Percentiles rank a stretch among this genome's conserved stretches.
phyloP scores from a whole-genome alignment of 1,140 invertebrate species.

The Phortica variegata region DNA sequence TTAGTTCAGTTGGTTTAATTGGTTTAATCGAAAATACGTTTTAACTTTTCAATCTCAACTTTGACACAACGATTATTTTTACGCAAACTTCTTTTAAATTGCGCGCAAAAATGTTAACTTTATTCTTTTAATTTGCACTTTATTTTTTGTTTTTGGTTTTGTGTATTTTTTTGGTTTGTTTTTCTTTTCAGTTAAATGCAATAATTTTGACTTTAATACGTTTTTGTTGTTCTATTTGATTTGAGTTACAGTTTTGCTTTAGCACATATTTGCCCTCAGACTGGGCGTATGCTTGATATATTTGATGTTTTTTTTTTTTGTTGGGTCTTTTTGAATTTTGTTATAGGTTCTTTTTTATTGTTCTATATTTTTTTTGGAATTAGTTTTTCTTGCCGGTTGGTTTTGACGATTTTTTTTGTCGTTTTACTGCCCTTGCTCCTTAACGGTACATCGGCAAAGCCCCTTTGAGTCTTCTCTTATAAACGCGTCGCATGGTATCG shows the following conservation, averaged over 20 bases:
- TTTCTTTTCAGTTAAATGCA: no score
- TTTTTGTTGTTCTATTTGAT: neutral
- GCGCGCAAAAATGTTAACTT: no score
- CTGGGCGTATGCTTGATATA: neutral
- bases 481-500: conserved; percentile 18
- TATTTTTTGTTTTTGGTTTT: neutral
- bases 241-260: no score
- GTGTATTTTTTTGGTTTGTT: neutral
- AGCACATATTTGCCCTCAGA: neutral
- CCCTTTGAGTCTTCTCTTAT: conserved; percentile 23
- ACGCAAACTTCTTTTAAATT: no score
- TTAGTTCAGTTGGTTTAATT: neutral
- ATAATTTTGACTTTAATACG: no score
- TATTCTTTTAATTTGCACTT: neutral
- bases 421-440: no score
- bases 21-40: neutral
- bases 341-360: neutral
- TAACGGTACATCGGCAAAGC: conserved; percentile 9
- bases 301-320: neutral
- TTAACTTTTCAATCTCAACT: neutral
- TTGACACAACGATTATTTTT: neutral
- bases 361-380: neutral
- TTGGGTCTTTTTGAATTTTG: neutral
- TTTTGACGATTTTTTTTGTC: neutral
- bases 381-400: neutral